phyloP scores from a whole-genome alignment of 2,797 vertebrate genomes.

The Mionectes olivaceus region DNA sequence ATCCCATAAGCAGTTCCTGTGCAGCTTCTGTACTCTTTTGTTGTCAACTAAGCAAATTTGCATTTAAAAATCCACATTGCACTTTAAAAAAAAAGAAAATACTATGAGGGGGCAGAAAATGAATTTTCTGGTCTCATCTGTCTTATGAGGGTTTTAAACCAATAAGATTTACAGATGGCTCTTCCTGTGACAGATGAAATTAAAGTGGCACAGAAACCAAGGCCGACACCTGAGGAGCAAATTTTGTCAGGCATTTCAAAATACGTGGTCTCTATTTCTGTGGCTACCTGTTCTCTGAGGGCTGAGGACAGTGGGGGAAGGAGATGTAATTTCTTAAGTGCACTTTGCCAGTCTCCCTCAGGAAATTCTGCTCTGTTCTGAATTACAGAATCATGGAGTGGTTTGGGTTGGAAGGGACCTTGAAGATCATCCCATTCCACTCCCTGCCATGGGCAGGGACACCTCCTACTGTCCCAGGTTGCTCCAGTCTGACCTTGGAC shows the following conservation, averaged over 20 bases:
- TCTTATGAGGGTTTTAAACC: background rate
- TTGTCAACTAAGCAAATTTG: too few relatives aligned
- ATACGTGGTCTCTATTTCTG: background rate
- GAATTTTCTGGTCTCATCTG: background rate
- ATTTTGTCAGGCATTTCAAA: background rate
- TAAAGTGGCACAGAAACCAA: background rate
- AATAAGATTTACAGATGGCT: slow-evolving; percentile 8
- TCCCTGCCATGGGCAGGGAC: background rate
- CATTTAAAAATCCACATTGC: too few relatives aligned
- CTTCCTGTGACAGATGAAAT: slow-evolving; percentile 1
- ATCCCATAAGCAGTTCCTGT: too few relatives aligned
- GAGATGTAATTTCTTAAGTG: background rate
- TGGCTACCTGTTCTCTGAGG: background rate
- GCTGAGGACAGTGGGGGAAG: background rate
- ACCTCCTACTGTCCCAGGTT: background rate
- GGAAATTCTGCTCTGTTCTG: background rate
- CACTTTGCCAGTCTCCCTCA: background rate
- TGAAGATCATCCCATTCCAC: background rate
- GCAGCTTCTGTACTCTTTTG: too few relatives aligned
- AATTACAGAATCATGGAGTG: background rate
- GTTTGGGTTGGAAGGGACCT: background rate
- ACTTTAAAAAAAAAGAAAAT: too few relatives aligned
- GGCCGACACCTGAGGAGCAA: background rate
- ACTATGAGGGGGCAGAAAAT: background rate
- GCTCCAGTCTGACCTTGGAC: background rate